Percentiles rank a stretch among this genome's conserved stretches.
Evolutionary conservation across 2,113 vertebrate genomes (phyloP).

Genomic region (Anolis sagrei): DNA sequence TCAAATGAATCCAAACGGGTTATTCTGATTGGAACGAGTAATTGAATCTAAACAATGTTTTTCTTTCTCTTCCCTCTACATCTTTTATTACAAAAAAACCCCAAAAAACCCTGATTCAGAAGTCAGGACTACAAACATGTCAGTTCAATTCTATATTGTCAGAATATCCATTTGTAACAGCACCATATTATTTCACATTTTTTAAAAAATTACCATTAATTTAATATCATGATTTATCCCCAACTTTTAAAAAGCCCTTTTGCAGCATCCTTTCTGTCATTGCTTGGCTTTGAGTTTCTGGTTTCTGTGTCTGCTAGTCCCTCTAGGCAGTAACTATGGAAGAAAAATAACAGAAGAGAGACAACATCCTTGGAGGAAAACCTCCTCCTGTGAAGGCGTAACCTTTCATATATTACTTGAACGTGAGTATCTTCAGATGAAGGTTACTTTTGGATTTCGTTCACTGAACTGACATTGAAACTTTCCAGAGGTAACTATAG

Average conservation of each 20-base stretch:
- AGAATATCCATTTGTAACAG: background rate
- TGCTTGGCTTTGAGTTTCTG: background rate
- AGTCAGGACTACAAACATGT: background rate
- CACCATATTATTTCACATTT: background rate
- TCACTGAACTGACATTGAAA: conserved; percentile 8
- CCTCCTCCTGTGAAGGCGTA: background rate
- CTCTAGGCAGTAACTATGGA: background rate
- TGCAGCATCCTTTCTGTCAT: background rate
- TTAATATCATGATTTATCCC: background rate
- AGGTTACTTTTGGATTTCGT: background rate
- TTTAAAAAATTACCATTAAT: background rate
- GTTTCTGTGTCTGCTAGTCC: background rate
- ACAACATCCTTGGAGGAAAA: background rate
- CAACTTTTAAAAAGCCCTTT: background rate
- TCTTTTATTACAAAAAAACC: no score
- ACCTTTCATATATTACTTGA: conserved; percentile 8
- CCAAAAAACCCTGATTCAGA: background rate
- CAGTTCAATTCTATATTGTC: background rate
- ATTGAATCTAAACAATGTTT: no score
- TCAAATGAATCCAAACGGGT: no score
- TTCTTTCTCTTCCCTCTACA: no score
- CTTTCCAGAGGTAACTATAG: background rate
- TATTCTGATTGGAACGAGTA: no score
- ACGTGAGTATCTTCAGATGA: background rate
- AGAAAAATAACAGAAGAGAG: background rate